These are phyloP conservation scores for Acanthaster planci DNA, from an alignment of 35 echinoderm and acorn worm genomes.

Conservation along the genomic window DNA sequence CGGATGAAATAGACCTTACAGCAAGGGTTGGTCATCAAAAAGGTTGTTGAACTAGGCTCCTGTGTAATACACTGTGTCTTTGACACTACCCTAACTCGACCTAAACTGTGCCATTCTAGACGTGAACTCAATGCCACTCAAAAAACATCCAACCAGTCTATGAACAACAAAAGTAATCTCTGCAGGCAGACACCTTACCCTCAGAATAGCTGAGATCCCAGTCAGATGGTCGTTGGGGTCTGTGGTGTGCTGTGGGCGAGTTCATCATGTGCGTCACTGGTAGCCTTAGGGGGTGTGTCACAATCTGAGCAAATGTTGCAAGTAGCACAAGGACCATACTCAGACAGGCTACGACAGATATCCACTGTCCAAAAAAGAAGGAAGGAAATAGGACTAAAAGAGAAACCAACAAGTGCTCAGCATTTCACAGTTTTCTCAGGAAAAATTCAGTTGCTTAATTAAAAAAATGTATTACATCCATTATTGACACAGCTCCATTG, in stretches of 20 bases:
- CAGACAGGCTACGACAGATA: not conserved
- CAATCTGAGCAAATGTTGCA: not conserved
- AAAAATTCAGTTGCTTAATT: no score
- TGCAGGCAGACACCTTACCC: no score
- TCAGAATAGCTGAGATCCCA: conserved; percentile 73
- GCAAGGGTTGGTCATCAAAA: not conserved
- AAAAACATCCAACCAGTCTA: no score
- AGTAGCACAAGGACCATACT: conserved; percentile 18
- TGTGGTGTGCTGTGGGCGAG: not conserved
- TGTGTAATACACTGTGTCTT: not conserved
- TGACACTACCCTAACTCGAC: no score
- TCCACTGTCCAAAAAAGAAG: conserved; percentile 23
- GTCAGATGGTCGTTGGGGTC: not conserved
- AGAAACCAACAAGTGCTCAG: no score
- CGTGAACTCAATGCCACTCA: no score
- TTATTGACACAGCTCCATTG: no score
- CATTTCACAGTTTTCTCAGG: no score
- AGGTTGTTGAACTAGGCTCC: not conserved
- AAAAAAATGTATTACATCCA: no score
- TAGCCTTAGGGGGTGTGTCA: not conserved
- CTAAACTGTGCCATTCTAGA: no score
- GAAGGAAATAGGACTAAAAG: not conserved
- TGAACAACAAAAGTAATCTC: no score
- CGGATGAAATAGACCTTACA: conserved; percentile 15
- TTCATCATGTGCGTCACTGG: not conserved